Conservation (phyloP, 2,113 vertebrate genomes). For the Ahaetulla prasina region DNA sequence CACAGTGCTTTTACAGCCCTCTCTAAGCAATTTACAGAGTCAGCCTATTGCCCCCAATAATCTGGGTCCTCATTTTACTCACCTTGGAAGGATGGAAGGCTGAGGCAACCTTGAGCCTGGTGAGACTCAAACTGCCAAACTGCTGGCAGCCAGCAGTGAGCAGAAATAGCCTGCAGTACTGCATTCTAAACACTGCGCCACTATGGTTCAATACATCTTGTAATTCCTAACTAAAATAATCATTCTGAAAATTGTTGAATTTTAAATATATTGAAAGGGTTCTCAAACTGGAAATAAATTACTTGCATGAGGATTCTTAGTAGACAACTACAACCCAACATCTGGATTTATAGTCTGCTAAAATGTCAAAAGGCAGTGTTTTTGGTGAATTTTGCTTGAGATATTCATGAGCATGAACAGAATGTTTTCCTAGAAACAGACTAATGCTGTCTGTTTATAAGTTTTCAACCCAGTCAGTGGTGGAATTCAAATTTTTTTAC, state of each 20-base stretch:
- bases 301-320: too few species aligned
- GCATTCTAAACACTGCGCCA: too few species aligned
- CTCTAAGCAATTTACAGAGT: too few species aligned
- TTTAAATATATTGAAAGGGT: neutral
- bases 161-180: too few species aligned
- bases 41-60: too few species aligned
- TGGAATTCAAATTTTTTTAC: too few species aligned
- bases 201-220: neutral
- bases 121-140: too few species aligned
- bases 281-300: neutral
- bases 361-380: neutral
- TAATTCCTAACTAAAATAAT: neutral
- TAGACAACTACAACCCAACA: neutral
- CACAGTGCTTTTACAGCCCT: too few species aligned
- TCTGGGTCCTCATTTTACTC: too few species aligned
- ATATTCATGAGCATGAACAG: neutral
- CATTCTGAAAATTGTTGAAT: neutral
- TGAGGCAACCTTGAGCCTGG: too few species aligned
- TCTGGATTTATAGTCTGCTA: neutral
- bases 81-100: too few species aligned
- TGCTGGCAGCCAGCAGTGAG: too few species aligned
- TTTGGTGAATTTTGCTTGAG: neutral
- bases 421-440: neutral
- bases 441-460: neutral
- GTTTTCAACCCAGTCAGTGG: neutral